Conservation (phyloP, 2,888 invertebrate species). For the Barypeithes pellucidus region DNA sequence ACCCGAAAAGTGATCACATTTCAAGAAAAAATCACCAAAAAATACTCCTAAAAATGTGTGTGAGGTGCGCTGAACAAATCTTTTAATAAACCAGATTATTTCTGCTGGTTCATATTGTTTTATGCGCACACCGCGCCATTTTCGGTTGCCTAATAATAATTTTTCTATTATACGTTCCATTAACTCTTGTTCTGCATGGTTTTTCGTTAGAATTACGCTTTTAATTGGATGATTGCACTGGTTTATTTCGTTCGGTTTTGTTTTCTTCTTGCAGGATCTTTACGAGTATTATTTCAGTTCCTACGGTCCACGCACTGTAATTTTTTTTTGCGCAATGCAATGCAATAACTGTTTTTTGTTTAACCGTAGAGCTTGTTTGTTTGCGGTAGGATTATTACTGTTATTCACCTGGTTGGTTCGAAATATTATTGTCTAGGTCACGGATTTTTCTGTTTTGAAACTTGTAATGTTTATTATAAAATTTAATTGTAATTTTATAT, state of each 20-base stretch:
- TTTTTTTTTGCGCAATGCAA: conserved; percentile 1
- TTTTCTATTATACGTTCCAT: conserved; percentile 56
- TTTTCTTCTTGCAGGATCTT: conserved; percentile 29
- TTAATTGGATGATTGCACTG: conserved; percentile 51
- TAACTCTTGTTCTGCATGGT: conserved; percentile 54
- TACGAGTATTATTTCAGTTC: neutral
- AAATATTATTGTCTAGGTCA: conserved; percentile 18
- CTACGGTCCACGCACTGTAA: too few relatives aligned
- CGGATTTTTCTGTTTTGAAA: neutral
- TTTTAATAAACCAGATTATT: conserved; percentile 39
- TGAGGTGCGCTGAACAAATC: too few relatives aligned
- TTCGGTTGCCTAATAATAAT: conserved; percentile 55
- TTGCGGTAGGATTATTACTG: conserved; percentile 19
- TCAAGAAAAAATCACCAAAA: too few relatives aligned
- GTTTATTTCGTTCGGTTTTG: conserved; percentile 23
- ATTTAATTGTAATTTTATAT: too few relatives aligned
- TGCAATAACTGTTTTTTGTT: conserved; percentile 2
- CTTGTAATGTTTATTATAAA: neutral
- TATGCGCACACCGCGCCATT: conserved; percentile 27
- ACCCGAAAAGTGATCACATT: too few relatives aligned
- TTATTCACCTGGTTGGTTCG: conserved; percentile 6
- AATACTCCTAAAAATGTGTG: too few relatives aligned
- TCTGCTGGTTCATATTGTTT: conserved; percentile 38
- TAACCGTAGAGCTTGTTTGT: conserved; percentile 3
- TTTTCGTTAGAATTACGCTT: conserved; percentile 55